Conservation (phyloP, 2,113 vertebrate species). For the Lota lota region DNA sequence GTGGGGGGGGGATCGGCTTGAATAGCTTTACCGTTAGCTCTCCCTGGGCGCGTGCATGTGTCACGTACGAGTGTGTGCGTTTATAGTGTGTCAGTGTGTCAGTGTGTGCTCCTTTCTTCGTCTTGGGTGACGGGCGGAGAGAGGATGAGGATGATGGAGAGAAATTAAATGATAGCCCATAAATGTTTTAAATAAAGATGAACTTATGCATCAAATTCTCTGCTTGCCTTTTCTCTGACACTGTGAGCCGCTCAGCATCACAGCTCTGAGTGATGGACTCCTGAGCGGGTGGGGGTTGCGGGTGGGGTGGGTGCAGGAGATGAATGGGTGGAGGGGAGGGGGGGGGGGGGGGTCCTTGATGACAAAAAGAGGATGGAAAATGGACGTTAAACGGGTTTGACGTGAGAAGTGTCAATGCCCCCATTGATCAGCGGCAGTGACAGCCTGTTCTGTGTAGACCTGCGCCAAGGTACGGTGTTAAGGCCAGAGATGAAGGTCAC, state of each 20-base stretch:
- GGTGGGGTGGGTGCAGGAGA: not conserved
- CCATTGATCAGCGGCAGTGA: constrained; percentile 71
- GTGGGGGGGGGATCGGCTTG: not conserved
- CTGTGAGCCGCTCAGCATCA: constrained; percentile 23
- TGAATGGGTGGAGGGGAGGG: not conserved
- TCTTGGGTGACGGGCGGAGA: constrained; percentile 15
- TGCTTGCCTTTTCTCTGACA: constrained; percentile 32
- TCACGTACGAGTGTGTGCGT: not conserved
- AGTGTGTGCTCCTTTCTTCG: too few species aligned
- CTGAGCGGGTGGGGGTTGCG: constrained; percentile 38
- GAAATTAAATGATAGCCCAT: too few species aligned
- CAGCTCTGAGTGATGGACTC: constrained; percentile 59
- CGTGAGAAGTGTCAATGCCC: constrained; percentile 71
- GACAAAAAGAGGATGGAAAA: constrained; percentile 64
- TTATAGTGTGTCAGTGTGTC: not conserved
- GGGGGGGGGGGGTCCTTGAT: constrained; percentile 40
- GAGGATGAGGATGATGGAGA: constrained; percentile 18
- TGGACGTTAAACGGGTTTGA: constrained; percentile 66
- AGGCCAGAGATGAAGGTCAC: constrained; percentile 76
- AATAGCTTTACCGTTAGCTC: too few species aligned
- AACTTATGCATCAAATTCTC: constrained; percentile 46
- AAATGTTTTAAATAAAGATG: constrained; percentile 32
- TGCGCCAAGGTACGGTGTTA: constrained; percentile 55
- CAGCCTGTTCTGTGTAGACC: constrained; percentile 57
- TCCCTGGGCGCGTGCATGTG: not conserved